These are phyloP conservation scores for Cherax destructor DNA, from an alignment of 1,140 invertebrate species.

Conservation along the genomic window DNA sequence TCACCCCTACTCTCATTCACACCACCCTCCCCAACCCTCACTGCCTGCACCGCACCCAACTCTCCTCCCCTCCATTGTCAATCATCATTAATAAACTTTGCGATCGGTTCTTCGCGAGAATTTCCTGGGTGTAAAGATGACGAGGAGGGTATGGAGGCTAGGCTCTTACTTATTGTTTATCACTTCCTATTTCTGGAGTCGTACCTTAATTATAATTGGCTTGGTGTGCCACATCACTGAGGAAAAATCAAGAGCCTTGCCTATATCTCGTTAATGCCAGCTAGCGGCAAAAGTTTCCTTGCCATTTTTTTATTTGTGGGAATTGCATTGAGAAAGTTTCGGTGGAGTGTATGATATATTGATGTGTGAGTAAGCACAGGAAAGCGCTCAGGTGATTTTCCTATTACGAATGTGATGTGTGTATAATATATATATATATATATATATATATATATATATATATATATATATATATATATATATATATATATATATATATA, in stretches of 20 bases:
- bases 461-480: too few species aligned
- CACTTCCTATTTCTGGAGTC: not conserved
- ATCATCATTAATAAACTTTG: conserved; percentile 11
- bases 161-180: not conserved
- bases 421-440: too few species aligned
- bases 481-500: too few species aligned
- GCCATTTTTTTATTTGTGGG: not conserved
- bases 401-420: too few species aligned
- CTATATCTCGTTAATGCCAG: not conserved
- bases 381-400: too few species aligned
- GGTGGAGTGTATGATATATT: too few species aligned
- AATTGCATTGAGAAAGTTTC: not conserved
- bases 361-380: too few species aligned
- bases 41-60: too few species aligned
- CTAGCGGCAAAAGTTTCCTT: not conserved
- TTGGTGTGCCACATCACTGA: not conserved
- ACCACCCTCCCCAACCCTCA: not conserved
- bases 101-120: not conserved
- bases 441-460: too few species aligned
- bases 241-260: not conserved
- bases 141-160: not conserved
- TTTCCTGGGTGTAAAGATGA: not conserved
- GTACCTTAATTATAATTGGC: not conserved
- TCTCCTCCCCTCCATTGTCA: not conserved
- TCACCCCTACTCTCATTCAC: too few species aligned